A percentile compares a stretch with the other conserved stretches of the same genome.
Conservation (phyloP, 2,797 vertebrate species). For the Pantherophis vulpinus region DNA sequence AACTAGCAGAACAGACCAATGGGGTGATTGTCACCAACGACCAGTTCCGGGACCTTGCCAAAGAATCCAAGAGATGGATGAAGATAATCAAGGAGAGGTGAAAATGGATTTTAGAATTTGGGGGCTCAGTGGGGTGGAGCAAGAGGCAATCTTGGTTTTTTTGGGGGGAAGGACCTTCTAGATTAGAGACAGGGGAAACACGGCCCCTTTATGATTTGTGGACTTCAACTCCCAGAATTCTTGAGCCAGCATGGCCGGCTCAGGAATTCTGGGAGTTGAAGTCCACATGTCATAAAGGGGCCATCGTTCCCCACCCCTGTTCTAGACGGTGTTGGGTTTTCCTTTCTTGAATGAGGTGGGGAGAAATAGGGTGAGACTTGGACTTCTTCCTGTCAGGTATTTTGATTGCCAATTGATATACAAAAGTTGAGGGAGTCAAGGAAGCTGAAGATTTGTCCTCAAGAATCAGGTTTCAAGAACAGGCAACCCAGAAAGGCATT, state of each 20-base stretch:
- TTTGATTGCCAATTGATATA: not conserved
- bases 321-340: constrained; percentile 18
- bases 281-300: not conserved
- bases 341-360: not conserved
- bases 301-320: not conserved
- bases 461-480: not conserved
- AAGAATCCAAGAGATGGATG: constrained; percentile 80
- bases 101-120: constrained; percentile 20
- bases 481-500: not conserved
- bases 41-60: constrained; percentile 85
- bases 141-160: constrained; percentile 1
- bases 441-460: not conserved
- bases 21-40: constrained; percentile 91
- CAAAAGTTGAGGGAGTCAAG: not conserved
- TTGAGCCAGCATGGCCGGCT: not conserved
- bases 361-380: not conserved
- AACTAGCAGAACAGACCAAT: constrained; percentile 76
- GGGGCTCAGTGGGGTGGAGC: not conserved
- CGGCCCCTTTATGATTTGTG: not conserved
- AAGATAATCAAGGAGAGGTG: constrained; percentile 88
- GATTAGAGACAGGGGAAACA: not conserved
- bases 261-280: too few relatives aligned
- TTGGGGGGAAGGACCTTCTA: not conserved
- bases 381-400: not conserved
- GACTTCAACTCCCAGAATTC: not conserved